Conservation (phyloP, 2,797 vertebrate species). For the Allobates femoralis region DNA sequence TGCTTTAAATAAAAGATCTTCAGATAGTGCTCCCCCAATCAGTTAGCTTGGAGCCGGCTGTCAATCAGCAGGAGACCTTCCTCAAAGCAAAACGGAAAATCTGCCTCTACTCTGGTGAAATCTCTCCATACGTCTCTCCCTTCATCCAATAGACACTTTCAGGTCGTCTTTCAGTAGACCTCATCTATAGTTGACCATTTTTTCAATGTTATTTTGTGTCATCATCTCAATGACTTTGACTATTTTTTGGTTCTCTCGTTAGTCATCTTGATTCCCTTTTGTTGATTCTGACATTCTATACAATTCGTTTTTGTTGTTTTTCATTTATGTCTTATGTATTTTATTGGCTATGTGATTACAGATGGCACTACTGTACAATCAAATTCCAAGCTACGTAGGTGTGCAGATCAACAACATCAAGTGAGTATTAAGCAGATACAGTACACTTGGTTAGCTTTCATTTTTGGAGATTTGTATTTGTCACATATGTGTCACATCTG, state of each 20-base stretch:
- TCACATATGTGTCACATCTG: no score
- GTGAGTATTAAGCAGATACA: not conserved
- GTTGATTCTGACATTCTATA: not conserved
- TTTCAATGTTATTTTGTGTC: not conserved
- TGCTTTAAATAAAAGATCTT: no score
- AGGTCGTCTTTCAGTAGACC: not conserved
- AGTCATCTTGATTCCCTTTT: no score
- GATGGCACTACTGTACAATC: not conserved
- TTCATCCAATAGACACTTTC: no score
- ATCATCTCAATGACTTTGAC: not conserved
- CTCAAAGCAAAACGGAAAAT: no score
- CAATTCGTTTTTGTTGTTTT: not conserved
- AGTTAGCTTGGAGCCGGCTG: no score
- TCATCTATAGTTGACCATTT: not conserved
- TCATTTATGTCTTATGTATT: not conserved
- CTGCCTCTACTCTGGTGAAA: no score
- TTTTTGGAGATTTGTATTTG: no score
- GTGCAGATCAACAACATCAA: constrained; percentile 1
- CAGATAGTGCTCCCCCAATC: no score
- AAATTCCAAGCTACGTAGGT: not conserved
- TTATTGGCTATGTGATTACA: not conserved
- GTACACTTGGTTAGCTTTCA: not conserved
- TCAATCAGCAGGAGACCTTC: no score
- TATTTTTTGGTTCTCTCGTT: not conserved
- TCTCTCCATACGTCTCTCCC: no score